phyloP scores from a whole-genome alignment of 2,888 invertebrate species.

The Acholoe squamosa region DNA sequence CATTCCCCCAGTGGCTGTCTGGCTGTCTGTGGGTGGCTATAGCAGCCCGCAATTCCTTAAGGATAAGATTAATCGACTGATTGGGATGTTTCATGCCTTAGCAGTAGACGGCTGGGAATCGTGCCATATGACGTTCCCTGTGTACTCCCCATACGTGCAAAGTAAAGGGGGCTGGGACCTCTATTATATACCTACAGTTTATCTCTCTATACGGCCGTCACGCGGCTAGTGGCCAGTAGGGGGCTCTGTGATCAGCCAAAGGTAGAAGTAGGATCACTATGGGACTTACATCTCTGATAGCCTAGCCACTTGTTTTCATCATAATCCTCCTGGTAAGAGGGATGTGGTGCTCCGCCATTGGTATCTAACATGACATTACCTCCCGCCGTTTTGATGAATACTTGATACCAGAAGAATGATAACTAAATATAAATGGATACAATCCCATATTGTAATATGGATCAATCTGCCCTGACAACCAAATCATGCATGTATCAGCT shows the following conservation, averaged over 20 bases:
- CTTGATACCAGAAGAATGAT: too few species aligned
- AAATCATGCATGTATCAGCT: too few species aligned
- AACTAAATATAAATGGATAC: too few species aligned
- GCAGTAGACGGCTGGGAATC: not conserved
- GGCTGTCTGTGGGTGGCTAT: not conserved
- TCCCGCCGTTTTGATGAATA: too few species aligned
- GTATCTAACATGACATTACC: too few species aligned
- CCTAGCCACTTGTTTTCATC: too few species aligned
- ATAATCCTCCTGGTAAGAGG: too few species aligned
- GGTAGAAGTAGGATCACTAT: not conserved
- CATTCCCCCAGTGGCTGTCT: not conserved
- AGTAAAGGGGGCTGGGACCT: not conserved
- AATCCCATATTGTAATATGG: too few species aligned
- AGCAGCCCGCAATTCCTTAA: not conserved
- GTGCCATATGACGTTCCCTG: not conserved
- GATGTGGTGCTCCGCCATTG: too few species aligned
- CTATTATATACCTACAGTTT: not conserved
- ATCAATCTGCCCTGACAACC: too few species aligned
- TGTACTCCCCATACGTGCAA: conserved; percentile 3
- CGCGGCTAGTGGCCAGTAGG: not conserved
- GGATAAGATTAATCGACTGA: conserved; percentile 41
- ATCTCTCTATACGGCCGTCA: not conserved
- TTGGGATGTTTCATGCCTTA: conserved; percentile 1
- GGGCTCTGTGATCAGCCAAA: not conserved
- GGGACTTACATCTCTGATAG: not conserved